Evolutionary conservation across 2,888 invertebrate genomes (phyloP).

Genomic region (Cephus rjabovi): DNA sequence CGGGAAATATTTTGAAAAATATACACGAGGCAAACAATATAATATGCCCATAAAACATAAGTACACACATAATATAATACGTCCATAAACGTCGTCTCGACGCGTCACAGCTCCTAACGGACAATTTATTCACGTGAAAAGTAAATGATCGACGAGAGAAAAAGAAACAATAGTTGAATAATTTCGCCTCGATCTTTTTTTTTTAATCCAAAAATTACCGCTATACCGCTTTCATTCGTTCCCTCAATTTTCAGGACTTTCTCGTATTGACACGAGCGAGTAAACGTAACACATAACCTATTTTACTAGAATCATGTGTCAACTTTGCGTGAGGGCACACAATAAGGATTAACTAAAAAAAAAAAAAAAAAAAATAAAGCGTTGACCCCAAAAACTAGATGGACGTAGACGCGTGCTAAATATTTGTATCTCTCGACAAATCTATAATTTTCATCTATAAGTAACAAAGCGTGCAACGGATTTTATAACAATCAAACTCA

Average conservation of each 20-base stretch:
- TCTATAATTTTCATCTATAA: not conserved
- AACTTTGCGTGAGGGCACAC: not conserved
- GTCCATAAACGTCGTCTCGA: not conserved
- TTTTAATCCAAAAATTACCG: not conserved
- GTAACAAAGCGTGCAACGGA: not conserved
- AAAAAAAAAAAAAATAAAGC: not conserved
- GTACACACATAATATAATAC: too few species aligned
- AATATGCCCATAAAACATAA: not conserved
- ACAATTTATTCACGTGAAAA: not conserved
- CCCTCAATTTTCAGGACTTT: not conserved
- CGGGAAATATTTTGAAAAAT: not conserved
- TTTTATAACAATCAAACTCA: not conserved
- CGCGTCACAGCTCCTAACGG: too few species aligned
- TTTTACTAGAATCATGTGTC: not conserved
- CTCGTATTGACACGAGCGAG: not conserved
- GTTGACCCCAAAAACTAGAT: not conserved
- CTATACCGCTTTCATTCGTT: conserved; percentile 13
- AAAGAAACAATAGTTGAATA: not conserved
- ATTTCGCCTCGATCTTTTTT: not conserved
- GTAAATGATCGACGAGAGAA: conserved; percentile 3
- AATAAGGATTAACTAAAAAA: not conserved
- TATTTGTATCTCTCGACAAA: not conserved
- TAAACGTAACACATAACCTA: not conserved
- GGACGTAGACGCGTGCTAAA: not conserved
- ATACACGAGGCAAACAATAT: too few species aligned